Evolutionary conservation across 2,113 vertebrate genomes (phyloP), one percentile per base, ranked within the genome.

Genomic region (Tenebrosternarchus preto): DNA sequence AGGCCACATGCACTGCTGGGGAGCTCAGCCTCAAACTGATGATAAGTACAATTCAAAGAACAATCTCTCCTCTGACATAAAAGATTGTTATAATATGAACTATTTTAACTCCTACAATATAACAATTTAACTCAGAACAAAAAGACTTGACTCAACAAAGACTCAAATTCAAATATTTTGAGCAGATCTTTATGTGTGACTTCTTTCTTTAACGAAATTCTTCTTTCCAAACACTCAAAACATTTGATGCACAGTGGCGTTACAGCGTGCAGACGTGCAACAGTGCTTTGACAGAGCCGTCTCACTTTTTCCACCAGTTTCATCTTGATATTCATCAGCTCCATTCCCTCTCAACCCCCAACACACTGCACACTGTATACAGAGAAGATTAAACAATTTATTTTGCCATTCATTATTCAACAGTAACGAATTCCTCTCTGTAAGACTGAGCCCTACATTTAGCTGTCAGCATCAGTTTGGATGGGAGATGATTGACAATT

Each of bases 401-500:
- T 92, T 92, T 87, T 83, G 81, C 43, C 80, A 90, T 91, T 90
- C 90, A 90, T 90, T 92, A 92, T 91, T 92, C 86, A 88, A 82
- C 88, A 87, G 87, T 90, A 91, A 92, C 91, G 86, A 87, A 88
- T 91, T 89, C 84, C 88, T 72, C 36, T 86, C 85, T 85, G 85
- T 86, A 89, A 88, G 90, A 89, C 77, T 82, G 88, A 91, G 85
- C 85, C 90, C 84, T 90, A 82, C 89, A 88, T 92, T 93, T 92
- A 91, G 85, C 91, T 93, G 92, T 92, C 93, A 92, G 87, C 85
- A 89, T 85, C 88, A 90, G 87, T 93, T 92, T 91, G 85, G 82
- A 71, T 87, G 85, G 89, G 84, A 84, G 84, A 88, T 92, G 92
- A 93, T 83, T 93, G 92, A 93, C 91, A 91, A 92, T 93, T 91